These are phyloP conservation scores for Virgularia gustaviana DNA, from an alignment of 92 coral and sea anemone species.

Conservation along the genomic window DNA sequence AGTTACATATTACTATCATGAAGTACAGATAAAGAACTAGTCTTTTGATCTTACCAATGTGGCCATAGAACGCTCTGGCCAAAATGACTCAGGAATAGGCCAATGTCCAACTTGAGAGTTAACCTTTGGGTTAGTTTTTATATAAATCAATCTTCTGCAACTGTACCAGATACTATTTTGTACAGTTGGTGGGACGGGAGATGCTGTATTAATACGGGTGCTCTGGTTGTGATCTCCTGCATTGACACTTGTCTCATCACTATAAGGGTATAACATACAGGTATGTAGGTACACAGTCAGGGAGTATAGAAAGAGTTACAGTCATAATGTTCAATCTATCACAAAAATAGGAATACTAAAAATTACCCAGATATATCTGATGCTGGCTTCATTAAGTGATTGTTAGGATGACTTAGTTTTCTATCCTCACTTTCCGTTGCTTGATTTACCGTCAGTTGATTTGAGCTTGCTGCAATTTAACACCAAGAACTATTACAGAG, in stretches of 20 bases:
- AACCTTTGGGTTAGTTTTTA: conserved; percentile 70
- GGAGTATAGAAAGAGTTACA: too few relatives aligned
- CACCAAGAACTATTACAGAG: too few relatives aligned
- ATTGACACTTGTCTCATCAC: not conserved
- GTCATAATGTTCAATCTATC: not conserved
- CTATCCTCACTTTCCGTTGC: conserved; percentile 10
- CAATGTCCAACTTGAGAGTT: conserved; percentile 85
- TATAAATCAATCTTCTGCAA: conserved; percentile 91
- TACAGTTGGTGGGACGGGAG: conserved; percentile 72
- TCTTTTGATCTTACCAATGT: conserved; percentile 64
- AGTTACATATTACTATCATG: not conserved
- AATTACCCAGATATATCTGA: conserved; percentile 28
- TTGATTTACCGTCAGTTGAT: conserved; percentile 4
- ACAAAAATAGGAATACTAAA: not conserved
- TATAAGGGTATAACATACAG: not conserved
- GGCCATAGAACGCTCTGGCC: conserved; percentile 85
- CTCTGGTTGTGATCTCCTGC: too few relatives aligned
- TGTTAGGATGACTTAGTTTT: conserved; percentile 20
- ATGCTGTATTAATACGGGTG: conserved; percentile 73
- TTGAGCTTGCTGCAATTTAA: conserved; percentile 10
- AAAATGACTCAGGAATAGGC: conserved; percentile 95
- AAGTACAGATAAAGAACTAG: not conserved
- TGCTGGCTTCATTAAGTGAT: conserved; percentile 6
- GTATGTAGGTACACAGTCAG: too few relatives aligned
- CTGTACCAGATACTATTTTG: conserved; percentile 89